Evolutionary conservation across 2,113 vertebrate genomes (phyloP).

Genomic region (Tachuris rubrigastra): DNA sequence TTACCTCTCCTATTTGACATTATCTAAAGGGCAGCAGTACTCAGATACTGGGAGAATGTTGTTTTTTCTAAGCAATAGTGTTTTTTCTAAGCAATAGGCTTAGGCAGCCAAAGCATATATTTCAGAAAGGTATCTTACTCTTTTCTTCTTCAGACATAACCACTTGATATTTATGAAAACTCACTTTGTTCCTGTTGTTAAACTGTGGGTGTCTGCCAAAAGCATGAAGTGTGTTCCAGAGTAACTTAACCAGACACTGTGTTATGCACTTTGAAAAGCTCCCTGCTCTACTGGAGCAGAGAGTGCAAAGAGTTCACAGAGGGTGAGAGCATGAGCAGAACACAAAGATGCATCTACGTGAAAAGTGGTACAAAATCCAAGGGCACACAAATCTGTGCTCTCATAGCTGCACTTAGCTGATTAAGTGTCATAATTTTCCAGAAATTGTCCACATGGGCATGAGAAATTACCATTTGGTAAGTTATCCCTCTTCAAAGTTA

Average conservation of each 20-base stretch:
- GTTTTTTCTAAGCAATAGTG: background rate
- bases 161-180: constrained; percentile 37
- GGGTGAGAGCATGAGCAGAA: background rate
- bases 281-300: background rate
- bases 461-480: background rate
- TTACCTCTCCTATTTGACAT: background rate
- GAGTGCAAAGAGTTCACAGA: constrained; percentile 21
- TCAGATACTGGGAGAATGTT: background rate
- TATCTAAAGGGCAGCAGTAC: background rate
- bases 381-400: background rate
- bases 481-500: background rate
- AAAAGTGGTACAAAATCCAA: constrained; percentile 7
- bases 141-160: constrained; percentile 38
- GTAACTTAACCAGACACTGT: background rate
- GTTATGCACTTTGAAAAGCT: constrained; percentile 8
- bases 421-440: background rate
- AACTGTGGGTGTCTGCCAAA: constrained; percentile 30
- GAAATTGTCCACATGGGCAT: background rate
- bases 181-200: constrained; percentile 39
- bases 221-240: background rate
- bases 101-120: background rate
- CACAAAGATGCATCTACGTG: background rate
- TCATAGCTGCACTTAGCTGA: background rate
- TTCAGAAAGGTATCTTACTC: constrained; percentile 7
- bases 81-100: background rate